Evolutionary conservation across 92 coral and sea anemone genomes (phyloP), one percentile per base, ranked within the genome.

Genomic region (Umimayanthus chanpuru): DNA sequence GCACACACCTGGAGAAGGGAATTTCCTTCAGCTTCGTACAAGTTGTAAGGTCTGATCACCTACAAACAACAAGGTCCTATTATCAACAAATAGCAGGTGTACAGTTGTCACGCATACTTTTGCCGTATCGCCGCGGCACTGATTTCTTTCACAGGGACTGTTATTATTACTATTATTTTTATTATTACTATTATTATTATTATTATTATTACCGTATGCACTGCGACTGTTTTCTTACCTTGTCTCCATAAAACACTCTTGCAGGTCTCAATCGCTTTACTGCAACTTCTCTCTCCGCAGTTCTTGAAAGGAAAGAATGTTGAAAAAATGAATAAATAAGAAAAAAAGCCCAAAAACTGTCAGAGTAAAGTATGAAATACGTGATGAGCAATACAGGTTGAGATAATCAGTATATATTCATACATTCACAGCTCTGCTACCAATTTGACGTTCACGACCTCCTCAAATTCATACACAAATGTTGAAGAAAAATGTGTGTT

Each of bases 31-130:
- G 99, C 99, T 56, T 97, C 97, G 85, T 93, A 92, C 53, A 68
- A 73, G 73, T 95, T 91, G 92, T 97, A 97, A 18, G 99, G 99
- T 80, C 94, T 94, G 79, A 97, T 95, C 36, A 97, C 96, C 99
- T 97, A 80, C 58, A 53, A 53, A 53, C 18, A 53, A 53, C 20
- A 53, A 53, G 58, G 20, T 50, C 16, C 66, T 23, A 6, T 10
- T 25, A 50, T 9, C 29, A 32, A n/a, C n/a, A n/a, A n/a, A n/a
- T n/a, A n/a, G n/a, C n/a, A 10, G 49, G 49, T 44, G 49, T 4
- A 44, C 49, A 44, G 6, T 2, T 44, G 9, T 6, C 9, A 11
- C 4, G 20, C 2, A 12, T 12, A n/a, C 21, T n/a, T n/a, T 47
- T 7, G 2, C 47, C 3, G 32, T 50, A 50, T 50, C 2, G 56